These are phyloP conservation scores for Scylla paramamosain DNA, from an alignment of 1,140 invertebrate genomes.

Conservation along the genomic window DNA sequence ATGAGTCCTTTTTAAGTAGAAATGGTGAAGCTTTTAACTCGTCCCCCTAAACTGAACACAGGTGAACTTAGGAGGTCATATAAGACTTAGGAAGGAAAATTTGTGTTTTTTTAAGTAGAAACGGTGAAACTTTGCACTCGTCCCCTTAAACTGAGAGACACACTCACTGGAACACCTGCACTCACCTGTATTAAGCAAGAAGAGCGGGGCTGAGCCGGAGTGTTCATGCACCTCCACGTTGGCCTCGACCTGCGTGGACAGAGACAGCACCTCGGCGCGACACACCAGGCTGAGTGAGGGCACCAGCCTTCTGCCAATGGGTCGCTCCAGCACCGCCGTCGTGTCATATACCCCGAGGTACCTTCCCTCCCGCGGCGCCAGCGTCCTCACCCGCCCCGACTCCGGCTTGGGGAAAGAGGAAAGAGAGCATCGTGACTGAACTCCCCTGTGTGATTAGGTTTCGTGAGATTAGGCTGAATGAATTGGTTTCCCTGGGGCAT, in stretches of 20 bases:
- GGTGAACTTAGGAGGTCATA: too few relatives aligned
- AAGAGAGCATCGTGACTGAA: too few relatives aligned
- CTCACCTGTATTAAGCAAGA: slow-evolving; percentile 34
- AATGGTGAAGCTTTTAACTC: too few relatives aligned
- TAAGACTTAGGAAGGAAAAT: too few relatives aligned
- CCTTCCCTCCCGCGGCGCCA: background rate
- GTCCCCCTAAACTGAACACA: too few relatives aligned
- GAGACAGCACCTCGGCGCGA: background rate
- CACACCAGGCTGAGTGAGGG: background rate
- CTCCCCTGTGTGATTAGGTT: too few relatives aligned
- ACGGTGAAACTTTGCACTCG: too few relatives aligned
- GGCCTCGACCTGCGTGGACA: background rate
- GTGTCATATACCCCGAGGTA: background rate
- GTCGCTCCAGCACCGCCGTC: background rate
- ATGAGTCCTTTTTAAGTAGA: too few relatives aligned
- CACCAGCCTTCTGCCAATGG: background rate
- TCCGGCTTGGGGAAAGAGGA: background rate
- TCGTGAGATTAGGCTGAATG: too few relatives aligned
- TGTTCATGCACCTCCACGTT: background rate
- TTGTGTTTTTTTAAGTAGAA: too few relatives aligned
- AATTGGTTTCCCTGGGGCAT: too few relatives aligned
- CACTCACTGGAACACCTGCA: background rate
- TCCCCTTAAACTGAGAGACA: too few relatives aligned
- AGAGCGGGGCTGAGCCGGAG: background rate
- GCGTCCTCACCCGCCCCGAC: background rate